These are phyloP conservation scores for Phenganax subtilis DNA, from an alignment of 92 coral and sea anemone genomes.

Conservation along the genomic window DNA sequence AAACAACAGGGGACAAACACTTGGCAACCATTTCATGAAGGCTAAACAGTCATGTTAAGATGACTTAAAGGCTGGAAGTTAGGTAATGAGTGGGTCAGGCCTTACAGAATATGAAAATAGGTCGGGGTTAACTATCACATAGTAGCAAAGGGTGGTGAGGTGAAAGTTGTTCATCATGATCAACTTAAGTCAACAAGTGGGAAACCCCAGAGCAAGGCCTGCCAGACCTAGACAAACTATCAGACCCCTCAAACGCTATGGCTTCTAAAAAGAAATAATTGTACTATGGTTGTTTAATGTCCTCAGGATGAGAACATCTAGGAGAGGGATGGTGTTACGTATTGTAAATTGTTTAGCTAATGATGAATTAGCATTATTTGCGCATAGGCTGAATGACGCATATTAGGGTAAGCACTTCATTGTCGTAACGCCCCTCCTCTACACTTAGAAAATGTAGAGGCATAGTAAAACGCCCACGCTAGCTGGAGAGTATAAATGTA, in stretches of 20 bases:
- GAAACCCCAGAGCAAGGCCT: constrained; percentile 9
- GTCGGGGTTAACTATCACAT: constrained; percentile 12
- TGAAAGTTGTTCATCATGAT: constrained; percentile 18
- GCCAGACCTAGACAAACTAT: constrained; percentile 22
- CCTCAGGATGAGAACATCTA: background rate
- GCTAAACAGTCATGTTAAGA: too few species aligned
- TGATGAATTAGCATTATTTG: too few species aligned
- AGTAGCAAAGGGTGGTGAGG: background rate
- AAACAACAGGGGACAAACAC: constrained; percentile 18
- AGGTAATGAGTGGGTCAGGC: background rate
- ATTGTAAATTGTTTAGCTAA: too few species aligned
- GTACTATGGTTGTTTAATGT: background rate
- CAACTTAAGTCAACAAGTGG: background rate
- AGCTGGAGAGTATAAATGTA: too few species aligned
- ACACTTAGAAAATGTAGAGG: too few species aligned
- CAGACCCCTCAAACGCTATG: background rate
- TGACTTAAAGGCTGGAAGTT: too few species aligned
- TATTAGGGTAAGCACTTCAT: too few species aligned
- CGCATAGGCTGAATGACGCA: too few species aligned
- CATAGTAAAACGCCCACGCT: too few species aligned
- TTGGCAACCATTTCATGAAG: too few species aligned
- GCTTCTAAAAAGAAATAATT: background rate
- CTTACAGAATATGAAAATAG: background rate
- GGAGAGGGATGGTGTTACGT: background rate
- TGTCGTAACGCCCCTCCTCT: too few species aligned